A percentile compares a stretch with the other conserved stretches of the same genome.
These are phyloP conservation scores for Sphaerolaimus hirsutus DNA, from an alignment of 2,888 invertebrate genomes.

Conservation along the genomic window DNA sequence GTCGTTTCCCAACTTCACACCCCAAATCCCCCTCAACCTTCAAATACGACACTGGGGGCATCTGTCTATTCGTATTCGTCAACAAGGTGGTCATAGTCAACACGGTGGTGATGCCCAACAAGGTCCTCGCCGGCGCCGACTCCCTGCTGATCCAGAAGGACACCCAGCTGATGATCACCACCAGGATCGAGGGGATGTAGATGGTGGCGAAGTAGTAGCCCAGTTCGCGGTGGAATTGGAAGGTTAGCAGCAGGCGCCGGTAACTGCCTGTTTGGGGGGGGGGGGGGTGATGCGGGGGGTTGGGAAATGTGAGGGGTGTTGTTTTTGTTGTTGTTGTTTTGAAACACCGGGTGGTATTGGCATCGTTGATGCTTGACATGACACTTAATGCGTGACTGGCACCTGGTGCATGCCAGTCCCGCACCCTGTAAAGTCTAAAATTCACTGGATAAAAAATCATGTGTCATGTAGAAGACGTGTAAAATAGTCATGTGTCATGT, in stretches of 20 bases:
- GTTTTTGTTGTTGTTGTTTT: neutral
- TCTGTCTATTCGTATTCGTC: conserved; percentile 33
- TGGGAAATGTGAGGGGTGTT: neutral
- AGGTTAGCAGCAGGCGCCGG: conserved; percentile 78
- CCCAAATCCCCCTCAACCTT: too few species aligned
- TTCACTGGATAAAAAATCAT: too few species aligned
- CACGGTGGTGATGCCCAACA: conserved; percentile 83
- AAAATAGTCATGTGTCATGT: too few species aligned
- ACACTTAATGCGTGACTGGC: too few species aligned
- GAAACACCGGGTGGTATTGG: too few species aligned
- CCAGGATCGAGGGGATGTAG: conserved; percentile 78
- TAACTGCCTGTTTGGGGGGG: conserved; percentile 47
- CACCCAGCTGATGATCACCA: conserved; percentile 31
- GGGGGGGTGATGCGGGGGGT: neutral
- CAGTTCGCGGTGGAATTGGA: conserved; percentile 87
- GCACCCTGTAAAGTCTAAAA: too few species aligned
- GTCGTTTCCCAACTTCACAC: neutral
- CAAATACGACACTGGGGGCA: conserved; percentile 16
- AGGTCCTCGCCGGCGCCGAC: conserved; percentile 80
- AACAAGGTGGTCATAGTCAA: conserved; percentile 95
- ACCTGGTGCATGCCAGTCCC: too few species aligned
- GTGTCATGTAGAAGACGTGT: too few species aligned
- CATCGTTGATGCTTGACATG: too few species aligned
- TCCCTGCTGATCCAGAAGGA: conserved; percentile 96
- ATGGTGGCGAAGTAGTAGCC: conserved; percentile 93